A percentile compares a stretch with the other conserved stretches of the same genome.
These are phyloP conservation scores for Polyommatus iphigenia DNA, from an alignment of 2,888 invertebrate genomes.

Conservation along the genomic window DNA sequence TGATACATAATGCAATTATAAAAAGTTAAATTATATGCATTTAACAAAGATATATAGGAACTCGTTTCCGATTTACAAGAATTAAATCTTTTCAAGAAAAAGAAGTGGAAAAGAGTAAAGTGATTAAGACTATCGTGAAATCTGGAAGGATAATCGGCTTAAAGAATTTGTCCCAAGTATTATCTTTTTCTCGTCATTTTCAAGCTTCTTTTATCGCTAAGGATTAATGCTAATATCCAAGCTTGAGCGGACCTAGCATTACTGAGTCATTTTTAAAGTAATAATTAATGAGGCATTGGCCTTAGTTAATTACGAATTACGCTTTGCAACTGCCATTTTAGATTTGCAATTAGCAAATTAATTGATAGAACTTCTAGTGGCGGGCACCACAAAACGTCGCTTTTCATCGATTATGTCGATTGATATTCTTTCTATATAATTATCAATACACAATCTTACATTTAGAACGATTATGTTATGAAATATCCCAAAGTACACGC, in stretches of 20 bases:
- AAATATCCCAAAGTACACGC: too few relatives aligned
- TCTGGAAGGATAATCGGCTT: constrained; percentile 24
- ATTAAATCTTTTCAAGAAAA: neutral
- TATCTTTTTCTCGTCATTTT: constrained; percentile 12
- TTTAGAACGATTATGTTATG: too few relatives aligned
- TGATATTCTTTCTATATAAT: neutral
- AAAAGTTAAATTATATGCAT: too few relatives aligned
- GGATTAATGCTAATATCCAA: constrained; percentile 11
- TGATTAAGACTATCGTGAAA: constrained; percentile 16
- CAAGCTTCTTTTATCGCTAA: constrained; percentile 10
- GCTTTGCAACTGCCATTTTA: neutral
- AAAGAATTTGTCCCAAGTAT: constrained; percentile 22
- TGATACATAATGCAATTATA: neutral
- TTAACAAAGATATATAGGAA: neutral
- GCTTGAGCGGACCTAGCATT: neutral
- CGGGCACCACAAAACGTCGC: neutral
- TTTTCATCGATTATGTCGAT: neutral
- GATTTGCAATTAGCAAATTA: constrained; percentile 7
- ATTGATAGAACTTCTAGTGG: neutral
- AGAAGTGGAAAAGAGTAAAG: neutral
- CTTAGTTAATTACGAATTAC: neutral
- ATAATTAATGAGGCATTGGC: constrained; percentile 12
- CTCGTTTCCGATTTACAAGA: neutral
- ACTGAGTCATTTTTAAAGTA: constrained; percentile 3
- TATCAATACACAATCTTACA: neutral